Evolutionary conservation across 1,140 invertebrate genomes (phyloP), one percentile per base, ranked within the genome.

Genomic region (Bombus difficillimus): DNA sequence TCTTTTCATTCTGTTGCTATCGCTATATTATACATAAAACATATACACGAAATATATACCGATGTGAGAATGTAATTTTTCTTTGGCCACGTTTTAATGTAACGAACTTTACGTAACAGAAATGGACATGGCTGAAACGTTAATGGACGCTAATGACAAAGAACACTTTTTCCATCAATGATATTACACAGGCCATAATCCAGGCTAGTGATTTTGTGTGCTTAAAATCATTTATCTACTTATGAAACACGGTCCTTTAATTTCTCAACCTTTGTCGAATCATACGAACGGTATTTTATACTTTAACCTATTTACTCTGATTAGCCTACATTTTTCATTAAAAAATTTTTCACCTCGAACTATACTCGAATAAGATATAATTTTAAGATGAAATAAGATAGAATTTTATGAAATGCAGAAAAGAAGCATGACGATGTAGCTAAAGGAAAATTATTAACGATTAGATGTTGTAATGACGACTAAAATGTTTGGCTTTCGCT

Each of bases 91-190:
- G 37, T 28, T 71, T 41, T 41, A 13, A n/a, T 34, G 10, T 13
- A 77, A n/a, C 8, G 28, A 47, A 76, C 18, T 34, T 37, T 39
- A 34, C 22, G 75, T n/a, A 59, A 62, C 53, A 25, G 78, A 59
- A 71, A 47, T 39, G 25, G 53, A 64, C 74, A 82, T 53, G 47
- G 47, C 18, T 53, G 47, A 53, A 53, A 53, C 32, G 39, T 62
- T 73, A 73, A 81, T 64, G 80, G 53, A 62, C 18, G 28, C 37
- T 62, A 73, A 73, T 62, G 69, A 81, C 10, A 72, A 72, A 57
- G 37, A 39, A n/a, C n/a, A 13, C n/a, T 34, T 22, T 43, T 43
- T 41, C 75, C 57, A 32, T 64, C 37, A 32, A 41, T 77, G 75
- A 77, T 62, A 53, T 47, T 76, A 39, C 32, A 9, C 41, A 68